phyloP scores from a whole-genome alignment of 2,888 invertebrate genomes.

The Xanthorhoe designata region DNA sequence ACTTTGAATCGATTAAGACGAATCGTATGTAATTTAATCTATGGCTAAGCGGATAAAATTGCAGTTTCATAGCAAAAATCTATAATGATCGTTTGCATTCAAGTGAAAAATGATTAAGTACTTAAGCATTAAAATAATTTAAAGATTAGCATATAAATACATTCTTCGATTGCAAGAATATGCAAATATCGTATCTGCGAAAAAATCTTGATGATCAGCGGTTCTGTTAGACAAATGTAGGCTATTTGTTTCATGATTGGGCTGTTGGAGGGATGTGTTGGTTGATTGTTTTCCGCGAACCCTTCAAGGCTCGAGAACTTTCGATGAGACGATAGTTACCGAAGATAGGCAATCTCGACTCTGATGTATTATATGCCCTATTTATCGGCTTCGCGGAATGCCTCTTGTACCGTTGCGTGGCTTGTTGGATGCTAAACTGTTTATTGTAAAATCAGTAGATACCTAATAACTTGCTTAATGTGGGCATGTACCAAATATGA shows the following conservation, averaged over 20 bases:
- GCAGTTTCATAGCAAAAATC: background rate
- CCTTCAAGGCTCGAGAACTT: conserved; percentile 56
- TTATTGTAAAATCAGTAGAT: background rate
- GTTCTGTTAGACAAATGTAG: conserved; percentile 60
- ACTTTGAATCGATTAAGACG: too few species aligned
- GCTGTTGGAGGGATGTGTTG: conserved; percentile 68
- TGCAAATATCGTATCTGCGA: conserved; percentile 23
- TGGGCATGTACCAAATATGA: too few species aligned
- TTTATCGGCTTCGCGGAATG: conserved; percentile 36
- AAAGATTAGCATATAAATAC: conserved; percentile 16
- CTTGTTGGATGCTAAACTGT: conserved; percentile 12
- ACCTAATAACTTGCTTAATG: background rate
- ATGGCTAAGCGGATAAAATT: too few species aligned
- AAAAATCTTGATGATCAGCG: conserved; percentile 32
- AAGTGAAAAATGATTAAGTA: conserved; percentile 25
- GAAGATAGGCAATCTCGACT: conserved; percentile 67
- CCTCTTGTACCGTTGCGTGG: conserved; percentile 17
- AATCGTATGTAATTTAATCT: too few species aligned
- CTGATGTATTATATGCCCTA: conserved; percentile 53
- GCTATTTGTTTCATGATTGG: conserved; percentile 82
- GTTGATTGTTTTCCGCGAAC: conserved; percentile 81
- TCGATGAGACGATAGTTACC: conserved; percentile 64
- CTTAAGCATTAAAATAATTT: conserved; percentile 14
- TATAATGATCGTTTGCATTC: conserved; percentile 4
- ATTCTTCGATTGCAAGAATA: conserved; percentile 15